Percentiles rank a stretch among this genome's conserved stretches.
These are phyloP conservation scores for Sisor rabdophorus DNA, from an alignment of 2,113 vertebrate species.

Conservation along the genomic window DNA sequence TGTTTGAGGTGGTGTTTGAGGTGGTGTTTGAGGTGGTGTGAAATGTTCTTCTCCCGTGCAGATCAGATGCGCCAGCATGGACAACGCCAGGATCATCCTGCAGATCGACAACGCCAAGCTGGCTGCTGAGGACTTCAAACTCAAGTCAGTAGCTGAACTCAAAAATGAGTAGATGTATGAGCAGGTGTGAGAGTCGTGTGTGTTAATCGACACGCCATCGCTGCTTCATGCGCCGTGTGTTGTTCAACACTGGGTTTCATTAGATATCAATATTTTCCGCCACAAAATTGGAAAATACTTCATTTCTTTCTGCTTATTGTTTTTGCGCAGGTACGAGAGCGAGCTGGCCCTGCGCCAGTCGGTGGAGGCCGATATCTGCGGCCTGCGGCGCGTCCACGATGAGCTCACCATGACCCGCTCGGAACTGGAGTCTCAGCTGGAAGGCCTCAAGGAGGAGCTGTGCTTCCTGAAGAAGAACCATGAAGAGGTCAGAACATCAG, in stretches of 20 bases:
- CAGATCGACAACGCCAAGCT: conserved; percentile 81
- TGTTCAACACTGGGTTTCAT: no score
- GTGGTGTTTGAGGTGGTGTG: neutral
- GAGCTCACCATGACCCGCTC: conserved; percentile 78
- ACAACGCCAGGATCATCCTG: conserved; percentile 71
- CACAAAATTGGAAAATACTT: no score
- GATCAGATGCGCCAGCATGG: conserved; percentile 64
- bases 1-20: neutral
- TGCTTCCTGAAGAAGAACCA: conserved; percentile 84
- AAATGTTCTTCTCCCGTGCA: conserved; percentile 47
- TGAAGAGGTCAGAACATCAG: conserved; percentile 63
- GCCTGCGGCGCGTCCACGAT: conserved; percentile 79
- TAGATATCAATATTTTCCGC: no score
- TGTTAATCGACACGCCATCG: no score
- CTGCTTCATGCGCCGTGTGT: no score
- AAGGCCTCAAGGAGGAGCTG: conserved; percentile 82
- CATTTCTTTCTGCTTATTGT: neutral
- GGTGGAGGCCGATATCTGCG: conserved; percentile 76
- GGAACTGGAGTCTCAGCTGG: conserved; percentile 83
- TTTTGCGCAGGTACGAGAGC: conserved; percentile 68
- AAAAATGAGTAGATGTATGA: neutral
- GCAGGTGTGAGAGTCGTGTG: neutral
- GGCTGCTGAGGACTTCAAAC: conserved; percentile 80
- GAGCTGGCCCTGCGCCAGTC: conserved; percentile 74
- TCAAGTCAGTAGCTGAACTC: conserved; percentile 71